Evolutionary conservation across 2,113 vertebrate species (phyloP).

Genomic region (Amphiprion ocellaris): DNA sequence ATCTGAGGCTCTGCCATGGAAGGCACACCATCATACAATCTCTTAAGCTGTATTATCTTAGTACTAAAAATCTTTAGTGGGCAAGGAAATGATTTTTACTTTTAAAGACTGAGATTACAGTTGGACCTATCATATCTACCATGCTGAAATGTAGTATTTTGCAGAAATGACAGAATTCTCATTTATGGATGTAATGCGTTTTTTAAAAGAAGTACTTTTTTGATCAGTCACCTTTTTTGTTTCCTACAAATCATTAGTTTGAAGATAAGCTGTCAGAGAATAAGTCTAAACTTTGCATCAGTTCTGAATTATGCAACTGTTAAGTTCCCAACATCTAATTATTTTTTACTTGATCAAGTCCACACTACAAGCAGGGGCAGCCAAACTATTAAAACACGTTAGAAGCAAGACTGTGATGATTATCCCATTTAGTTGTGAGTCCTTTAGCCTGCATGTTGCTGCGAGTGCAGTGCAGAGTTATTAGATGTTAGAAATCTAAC

Average conservation of each 20-base stretch:
- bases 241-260: too few species aligned
- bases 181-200: background rate
- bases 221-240: too few species aligned
- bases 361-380: background rate
- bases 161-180: background rate
- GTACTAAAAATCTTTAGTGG: conserved; percentile 27
- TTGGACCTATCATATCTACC: conserved; percentile 16
- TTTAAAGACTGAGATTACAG: conserved; percentile 37
- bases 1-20: conserved; percentile 33
- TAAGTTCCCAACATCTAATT: too few species aligned
- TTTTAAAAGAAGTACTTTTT: background rate
- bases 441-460: background rate
- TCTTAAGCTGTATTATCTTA: conserved; percentile 69
- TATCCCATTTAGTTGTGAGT: background rate
- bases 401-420: background rate
- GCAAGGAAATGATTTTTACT: background rate
- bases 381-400: conserved; percentile 1
- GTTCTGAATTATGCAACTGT: too few species aligned
- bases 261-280: too few species aligned
- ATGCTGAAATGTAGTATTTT: background rate
- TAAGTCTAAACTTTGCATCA: too few species aligned
- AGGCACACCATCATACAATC: conserved; percentile 46
- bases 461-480: background rate
- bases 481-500: background rate
- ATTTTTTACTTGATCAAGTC: background rate